Evolutionary conservation across 2,113 vertebrate genomes (phyloP), one percentile per base, ranked within the genome.

Genomic region (Aegotheles bennettii): DNA sequence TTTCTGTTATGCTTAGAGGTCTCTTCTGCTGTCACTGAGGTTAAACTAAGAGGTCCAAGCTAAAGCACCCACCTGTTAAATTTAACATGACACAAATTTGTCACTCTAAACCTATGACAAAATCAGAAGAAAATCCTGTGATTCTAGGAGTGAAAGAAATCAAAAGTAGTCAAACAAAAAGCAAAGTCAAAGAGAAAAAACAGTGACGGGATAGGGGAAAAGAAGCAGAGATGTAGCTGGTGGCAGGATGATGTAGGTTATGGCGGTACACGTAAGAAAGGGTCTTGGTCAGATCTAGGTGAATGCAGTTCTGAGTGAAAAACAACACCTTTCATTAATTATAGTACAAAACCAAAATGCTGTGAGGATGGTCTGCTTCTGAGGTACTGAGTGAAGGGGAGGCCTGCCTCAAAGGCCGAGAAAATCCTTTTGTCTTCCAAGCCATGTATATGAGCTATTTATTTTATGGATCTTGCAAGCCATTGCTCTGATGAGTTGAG

Each of bases 381-480:
- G 71, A 86, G 35, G 47, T 21, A 73, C 48, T 7, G 14, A 76
- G 28, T 35, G 31, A 82, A 78, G 23, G 25, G 31, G 90, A 90
- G n/a, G 10, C 3, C 33, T 77, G n/a, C 23, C 48, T 69, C 42
- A 88, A 88, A 91, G 73, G 18, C 40, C 60, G n/a, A 82, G 67
- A 73, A 91, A 90, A 35, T 65, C 14, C 47, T 93, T 93, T 87
- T 69, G 19, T 87, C 89, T 91, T 91, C 77, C 76, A 84, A 50
- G 47, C 35, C 19, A 33, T 50, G 9, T 77, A 26, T 64, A 38
- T 35, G 42, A 71, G 84, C 53, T 94, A 59, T 67, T 80, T 76
- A 45, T 91, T 94, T 87, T 79, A 83, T 76, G 61, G 88, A 45
- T 93, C 79, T 85, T 76, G 82, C 56, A 84, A 94, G 15, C 38